Evolutionary conservation across 2,113 vertebrate species (phyloP), one percentile per base, ranked within the genome.

Genomic region (Orthonyx spaldingii): DNA sequence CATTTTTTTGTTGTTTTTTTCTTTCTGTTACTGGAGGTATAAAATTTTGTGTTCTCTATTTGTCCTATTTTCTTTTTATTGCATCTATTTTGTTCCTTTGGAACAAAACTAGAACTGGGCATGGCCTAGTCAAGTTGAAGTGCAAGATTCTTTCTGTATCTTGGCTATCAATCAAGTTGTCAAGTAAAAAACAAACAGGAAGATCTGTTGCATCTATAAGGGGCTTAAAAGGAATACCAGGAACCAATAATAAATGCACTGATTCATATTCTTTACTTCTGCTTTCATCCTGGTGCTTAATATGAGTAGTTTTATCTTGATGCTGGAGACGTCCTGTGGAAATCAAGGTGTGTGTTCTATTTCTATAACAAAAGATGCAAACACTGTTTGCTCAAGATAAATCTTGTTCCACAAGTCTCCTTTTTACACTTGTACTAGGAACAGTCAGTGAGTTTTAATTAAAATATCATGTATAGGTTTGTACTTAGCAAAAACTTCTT

Each of bases 321-420:
- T 92, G 72, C n/a, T 94, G 8, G 49, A 90, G 63, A 89, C 35
- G 81, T 64, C 35, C 69, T 60, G 13, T 88, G 83, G 79, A 96
- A 95, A 70, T 63, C 56, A 39, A 97, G 56, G 61, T 82, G 65
- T 84, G 89, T 94, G 70, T 94, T 95, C 63, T 89, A 24, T 96
- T 93, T 97, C 68, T 94, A 61, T 96, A 88, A 74, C 46, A 90
- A 87, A 87, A 70, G 35, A 52, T 74, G 39, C 80, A 50, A 83
- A 75, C 39, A 3, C 46, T 85, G 6, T 57, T 87, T 89, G 53
- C 76, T 96, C 69, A 69, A 93, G 83, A 61, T 82, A 59, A 92
- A 79, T 84, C 89, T 89, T 0, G 10, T 87, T 92, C 47, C 44
- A 35, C 52, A 42, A 35, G 41, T 79, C 76, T 94, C 81, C 61